These are phyloP conservation scores for Pogoniulus pusillus DNA, from an alignment of 2,797 vertebrate species.

Conservation along the genomic window DNA sequence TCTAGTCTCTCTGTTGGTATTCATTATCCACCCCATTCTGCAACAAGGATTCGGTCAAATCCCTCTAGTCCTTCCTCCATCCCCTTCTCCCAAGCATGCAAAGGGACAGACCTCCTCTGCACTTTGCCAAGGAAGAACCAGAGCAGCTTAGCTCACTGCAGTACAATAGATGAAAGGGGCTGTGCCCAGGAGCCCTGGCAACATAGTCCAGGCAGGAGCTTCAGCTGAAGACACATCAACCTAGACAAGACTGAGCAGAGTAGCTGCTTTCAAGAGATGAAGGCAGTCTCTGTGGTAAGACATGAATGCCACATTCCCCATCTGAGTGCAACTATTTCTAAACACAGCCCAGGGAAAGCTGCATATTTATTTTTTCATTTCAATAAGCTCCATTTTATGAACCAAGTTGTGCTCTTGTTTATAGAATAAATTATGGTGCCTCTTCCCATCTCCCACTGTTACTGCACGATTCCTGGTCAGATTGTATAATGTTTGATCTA, in stretches of 20 bases:
- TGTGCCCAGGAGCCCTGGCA: neutral
- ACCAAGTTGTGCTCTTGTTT: slow-evolving; percentile 20
- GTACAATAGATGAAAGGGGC: fast-evolving
- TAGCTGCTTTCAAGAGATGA: neutral
- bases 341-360: slow-evolving; percentile 12
- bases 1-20: neutral
- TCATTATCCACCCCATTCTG: neutral
- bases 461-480: neutral
- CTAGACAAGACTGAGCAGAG: neutral
- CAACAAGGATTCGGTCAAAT: neutral
- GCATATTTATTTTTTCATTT: neutral
- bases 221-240: neutral
- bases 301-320: neutral
- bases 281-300: neutral
- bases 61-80: neutral
- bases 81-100: neutral
- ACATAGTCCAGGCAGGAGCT: neutral
- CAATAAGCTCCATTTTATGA: slow-evolving; percentile 22
- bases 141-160: neutral
- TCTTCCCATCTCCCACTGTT: slow-evolving; percentile 15
- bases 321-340: slow-evolving; percentile 26
- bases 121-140: neutral
- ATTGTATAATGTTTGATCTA: slow-evolving; percentile 2
- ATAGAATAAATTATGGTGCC: slow-evolving; percentile 12
- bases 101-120: neutral